Evolutionary conservation across 2,888 invertebrate species (phyloP).

Genomic region (Cerceris rybyensis): DNA sequence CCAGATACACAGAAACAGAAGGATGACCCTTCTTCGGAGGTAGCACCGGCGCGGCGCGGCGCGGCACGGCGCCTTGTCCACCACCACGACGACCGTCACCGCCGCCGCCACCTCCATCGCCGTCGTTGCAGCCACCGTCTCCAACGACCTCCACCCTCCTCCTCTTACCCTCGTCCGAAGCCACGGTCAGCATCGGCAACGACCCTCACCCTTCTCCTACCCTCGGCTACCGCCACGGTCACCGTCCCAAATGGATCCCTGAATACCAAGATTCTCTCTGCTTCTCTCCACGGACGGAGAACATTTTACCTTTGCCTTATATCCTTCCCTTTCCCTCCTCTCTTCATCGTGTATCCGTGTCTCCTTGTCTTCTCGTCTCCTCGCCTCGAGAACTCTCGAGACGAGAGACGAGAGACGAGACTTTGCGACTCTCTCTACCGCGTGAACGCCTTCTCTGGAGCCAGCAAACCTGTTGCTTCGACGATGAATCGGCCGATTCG

Average conservation of each 20-base stretch:
- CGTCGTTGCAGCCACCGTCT: slow-evolving; percentile 50
- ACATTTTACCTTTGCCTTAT: not conserved
- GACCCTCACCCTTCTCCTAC: slow-evolving; percentile 29
- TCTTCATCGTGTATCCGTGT: not conserved
- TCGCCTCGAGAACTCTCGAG: too few relatives aligned
- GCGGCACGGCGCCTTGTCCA: slow-evolving; percentile 55
- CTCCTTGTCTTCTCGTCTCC: not conserved
- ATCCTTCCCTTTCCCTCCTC: not conserved
- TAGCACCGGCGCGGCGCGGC: slow-evolving; percentile 10
- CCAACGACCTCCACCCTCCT: slow-evolving; percentile 10
- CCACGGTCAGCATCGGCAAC: slow-evolving; percentile 17
- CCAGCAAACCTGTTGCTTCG: slow-evolving; percentile 50
- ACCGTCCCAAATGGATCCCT: slow-evolving; percentile 35
- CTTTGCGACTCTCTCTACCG: too few relatives aligned
- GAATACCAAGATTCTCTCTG: slow-evolving; percentile 23
- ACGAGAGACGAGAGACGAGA: too few relatives aligned
- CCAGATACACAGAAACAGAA: slow-evolving; percentile 44
- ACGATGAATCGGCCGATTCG: slow-evolving; percentile 23
- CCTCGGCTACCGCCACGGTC: slow-evolving; percentile 22
- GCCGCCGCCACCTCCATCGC: slow-evolving; percentile 15
- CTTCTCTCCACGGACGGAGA: not conserved
- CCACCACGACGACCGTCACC: slow-evolving; percentile 11
- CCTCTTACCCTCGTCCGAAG: slow-evolving; percentile 11
- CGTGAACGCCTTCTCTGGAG: too few relatives aligned
- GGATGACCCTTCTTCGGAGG: slow-evolving; percentile 48